Conservation (phyloP, 2,113 vertebrate species). For the Hemiprocne comata region DNA sequence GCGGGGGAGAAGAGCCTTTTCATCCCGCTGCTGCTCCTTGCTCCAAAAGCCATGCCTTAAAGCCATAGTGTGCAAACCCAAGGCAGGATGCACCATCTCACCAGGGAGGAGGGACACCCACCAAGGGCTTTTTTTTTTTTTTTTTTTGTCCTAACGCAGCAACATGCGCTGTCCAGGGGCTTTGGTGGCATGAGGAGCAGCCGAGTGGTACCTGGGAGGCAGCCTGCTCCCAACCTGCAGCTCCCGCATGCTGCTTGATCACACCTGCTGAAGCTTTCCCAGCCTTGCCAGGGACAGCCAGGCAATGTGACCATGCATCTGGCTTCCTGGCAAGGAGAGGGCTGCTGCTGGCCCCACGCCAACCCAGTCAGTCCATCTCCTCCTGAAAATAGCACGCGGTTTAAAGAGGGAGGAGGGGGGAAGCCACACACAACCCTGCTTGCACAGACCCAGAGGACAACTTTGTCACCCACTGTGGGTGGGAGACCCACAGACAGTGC, state of each 20-base stretch:
- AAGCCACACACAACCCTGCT: rapidly evolving
- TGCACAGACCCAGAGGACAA: rapidly evolving
- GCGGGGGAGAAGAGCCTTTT: neutral
- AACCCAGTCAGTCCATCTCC: slow-evolving; percentile 43
- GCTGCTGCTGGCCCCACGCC: slow-evolving; percentile 31
- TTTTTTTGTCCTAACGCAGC: rapidly evolving
- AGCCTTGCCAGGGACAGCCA: slow-evolving; percentile 66
- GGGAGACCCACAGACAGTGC: neutral
- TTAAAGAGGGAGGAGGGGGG: neutral
- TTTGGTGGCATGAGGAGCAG: neutral
- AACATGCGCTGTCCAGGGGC: neutral
- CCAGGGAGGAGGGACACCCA: neutral
- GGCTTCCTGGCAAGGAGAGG: slow-evolving; percentile 69
- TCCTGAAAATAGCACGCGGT: slow-evolving; percentile 27
- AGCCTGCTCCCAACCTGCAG: slow-evolving; percentile 41
- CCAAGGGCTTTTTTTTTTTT: neutral
- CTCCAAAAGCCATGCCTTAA: neutral
- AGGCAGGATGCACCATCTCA: neutral
- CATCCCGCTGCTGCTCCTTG: slow-evolving; percentile 27
- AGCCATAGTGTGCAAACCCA: rapidly evolving
- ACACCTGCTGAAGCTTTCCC: slow-evolving; percentile 74
- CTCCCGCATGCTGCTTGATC: slow-evolving; percentile 66
- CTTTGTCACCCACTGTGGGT: neutral
- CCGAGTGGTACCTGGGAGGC: neutral
- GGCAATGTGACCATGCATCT: slow-evolving; percentile 74